These are phyloP conservation scores for Smittia sp. DNA, from an alignment of 2,888 invertebrate genomes.

Conservation along the genomic window DNA sequence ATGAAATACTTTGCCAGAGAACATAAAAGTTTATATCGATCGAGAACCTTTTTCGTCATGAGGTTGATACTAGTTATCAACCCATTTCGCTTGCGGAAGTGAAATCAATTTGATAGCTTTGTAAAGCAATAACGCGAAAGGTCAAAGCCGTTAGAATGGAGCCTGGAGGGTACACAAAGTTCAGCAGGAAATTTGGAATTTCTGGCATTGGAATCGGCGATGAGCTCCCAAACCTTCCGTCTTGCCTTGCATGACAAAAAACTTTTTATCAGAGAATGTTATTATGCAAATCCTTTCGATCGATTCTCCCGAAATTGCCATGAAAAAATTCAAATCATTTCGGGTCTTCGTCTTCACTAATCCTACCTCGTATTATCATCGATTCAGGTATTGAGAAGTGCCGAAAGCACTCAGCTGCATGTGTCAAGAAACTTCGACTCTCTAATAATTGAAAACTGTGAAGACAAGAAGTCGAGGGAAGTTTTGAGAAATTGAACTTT, in stretches of 20 bases:
- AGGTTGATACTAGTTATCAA: too few relatives aligned
- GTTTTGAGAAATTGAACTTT: not conserved
- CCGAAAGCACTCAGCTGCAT: constrained; percentile 13
- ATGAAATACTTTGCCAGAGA: too few relatives aligned
- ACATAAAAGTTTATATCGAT: too few relatives aligned
- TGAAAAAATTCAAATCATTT: not conserved
- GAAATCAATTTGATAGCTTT: too few relatives aligned
- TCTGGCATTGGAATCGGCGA: too few relatives aligned
- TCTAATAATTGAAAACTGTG: constrained; percentile 8
- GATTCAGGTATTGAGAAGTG: not conserved
- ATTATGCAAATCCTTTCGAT: not conserved
- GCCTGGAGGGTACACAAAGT: too few relatives aligned
- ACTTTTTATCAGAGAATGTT: not conserved
- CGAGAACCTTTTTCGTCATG: too few relatives aligned
- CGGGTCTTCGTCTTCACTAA: not conserved
- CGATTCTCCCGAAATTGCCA: not conserved
- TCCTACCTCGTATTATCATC: not conserved
- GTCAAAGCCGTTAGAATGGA: too few relatives aligned
- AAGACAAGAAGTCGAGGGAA: not conserved
- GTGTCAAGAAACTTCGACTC: constrained; percentile 1
- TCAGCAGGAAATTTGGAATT: too few relatives aligned
- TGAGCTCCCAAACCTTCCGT: too few relatives aligned
- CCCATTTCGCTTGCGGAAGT: too few relatives aligned
- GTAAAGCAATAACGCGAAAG: too few relatives aligned
- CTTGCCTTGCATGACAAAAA: not conserved